Base-by-base conservation (phyloP, 2,113 vertebrate species). In the Pluvialis apricaria region DNA sequence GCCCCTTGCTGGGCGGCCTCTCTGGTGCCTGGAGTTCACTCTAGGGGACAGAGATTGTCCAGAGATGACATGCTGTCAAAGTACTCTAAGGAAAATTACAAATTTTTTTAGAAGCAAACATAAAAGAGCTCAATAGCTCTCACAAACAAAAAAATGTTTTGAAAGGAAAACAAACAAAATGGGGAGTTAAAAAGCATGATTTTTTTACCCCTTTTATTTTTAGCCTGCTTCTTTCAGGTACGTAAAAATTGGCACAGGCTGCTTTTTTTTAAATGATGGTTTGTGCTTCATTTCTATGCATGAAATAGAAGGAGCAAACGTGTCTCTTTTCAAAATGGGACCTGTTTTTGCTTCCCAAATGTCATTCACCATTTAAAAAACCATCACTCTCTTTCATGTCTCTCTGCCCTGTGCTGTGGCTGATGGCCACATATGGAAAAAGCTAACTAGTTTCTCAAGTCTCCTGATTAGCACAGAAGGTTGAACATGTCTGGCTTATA, bases 11-110 rank as follows among this genome's bases (percentile, higher is more conserved):
- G 91, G 60, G 80, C 64, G 83, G 54, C 31, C 11, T 73, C 64
- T 93, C 76, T 90, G 68, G 61, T 72, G 64, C 82, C 92, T 73
- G 80, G 45, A 32, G 78, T 51, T 94, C 62, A 44, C 62, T 65
- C 54, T 54, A 31, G 20, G 26, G 76, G 44, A 70, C 66, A 86
- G 58, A 79, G 52, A 81, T 75, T 80, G 80, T 17, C 83, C 66
- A 71, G 49, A 81, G 73, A 72, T 49, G 82, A 81, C 52, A 65
- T 0, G 0, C 52, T 75, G 51, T n/a, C 85, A 61, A 34, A 70
- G 6, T 38, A n/a, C 19, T 75, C 54, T 24, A 38, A 91, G 32
- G 32, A 90, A 24, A 3, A 28, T 34, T 80, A 34, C 5, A 28
- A 8, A 29, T 44, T 32, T 54, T 38, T 65, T 81, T 5, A 84